phyloP scores from a whole-genome alignment of 1,140 invertebrate species.

The Stratiolaelaps scimitus region DNA sequence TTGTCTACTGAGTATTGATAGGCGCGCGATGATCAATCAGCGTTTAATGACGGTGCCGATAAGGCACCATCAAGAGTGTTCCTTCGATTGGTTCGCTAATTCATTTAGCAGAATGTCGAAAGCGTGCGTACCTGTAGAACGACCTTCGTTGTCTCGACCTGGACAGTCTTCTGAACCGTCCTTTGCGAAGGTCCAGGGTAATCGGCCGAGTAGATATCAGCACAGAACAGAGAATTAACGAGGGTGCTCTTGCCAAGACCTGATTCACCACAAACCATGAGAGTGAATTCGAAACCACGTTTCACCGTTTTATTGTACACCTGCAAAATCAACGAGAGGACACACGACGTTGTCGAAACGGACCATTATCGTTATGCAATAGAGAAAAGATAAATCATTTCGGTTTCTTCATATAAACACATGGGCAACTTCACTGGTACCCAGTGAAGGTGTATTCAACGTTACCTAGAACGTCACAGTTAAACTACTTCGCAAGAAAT shows the following conservation, averaged over 20 bases:
- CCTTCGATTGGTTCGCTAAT: not conserved
- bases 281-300: conserved; percentile 48
- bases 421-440: too few species aligned
- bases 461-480: too few species aligned
- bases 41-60: too few species aligned
- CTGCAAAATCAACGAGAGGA: too few species aligned
- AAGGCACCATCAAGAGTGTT: not conserved
- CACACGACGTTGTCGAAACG: too few species aligned
- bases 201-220: conserved; percentile 83
- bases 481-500: too few species aligned
- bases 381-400: too few species aligned
- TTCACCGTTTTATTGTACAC: conserved; percentile 48
- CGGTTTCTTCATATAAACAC: too few species aligned
- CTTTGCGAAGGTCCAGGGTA: conserved; percentile 75
- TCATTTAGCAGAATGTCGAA: not conserved
- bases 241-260: conserved; percentile 96
- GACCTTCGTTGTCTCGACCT: conserved; percentile 84
- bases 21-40: too few species aligned
- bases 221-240: conserved; percentile 98
- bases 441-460: too few species aligned
- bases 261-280: conserved; percentile 65
- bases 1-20: too few species aligned
- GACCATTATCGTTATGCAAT: too few species aligned
- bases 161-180: conserved; percentile 71
- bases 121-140: conserved; percentile 56